Evolutionary conservation across 2,113 vertebrate species (phyloP), one percentile per base, ranked within the genome.

Genomic region (Bujurquina vittata): DNA sequence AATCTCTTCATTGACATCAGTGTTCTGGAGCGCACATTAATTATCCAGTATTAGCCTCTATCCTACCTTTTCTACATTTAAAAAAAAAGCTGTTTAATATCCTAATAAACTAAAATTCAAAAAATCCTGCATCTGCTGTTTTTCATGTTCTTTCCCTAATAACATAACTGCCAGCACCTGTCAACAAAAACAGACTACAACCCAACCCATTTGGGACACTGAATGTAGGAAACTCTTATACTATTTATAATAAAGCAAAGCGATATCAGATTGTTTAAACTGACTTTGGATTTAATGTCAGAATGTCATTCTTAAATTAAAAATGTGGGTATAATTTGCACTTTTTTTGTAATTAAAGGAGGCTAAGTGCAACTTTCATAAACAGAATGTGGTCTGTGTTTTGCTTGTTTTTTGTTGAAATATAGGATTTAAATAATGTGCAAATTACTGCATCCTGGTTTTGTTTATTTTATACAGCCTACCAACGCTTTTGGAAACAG

Each of bases 1-100:
- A 76, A 86, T 87, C 87, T 93, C 69, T 84, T 79, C 20, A 61
- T 90, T 94, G 89, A 94, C 92, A 93, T 95, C 93, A 93, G 82
- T 83, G 75, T 86, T 86, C 73, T 81, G 56, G 83, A 84, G 59
- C 69, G 43, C 81, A 77, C 76, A 67, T 77, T 91, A 59, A 90
- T 86, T 88, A 83, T 88, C 65, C 54, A 84, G 65, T 67, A 62
- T 33, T 63, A 77, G 69, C 52, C 52, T 59, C 6, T 18, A 46
- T 59, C 58, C 49, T 29, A 29, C 52, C 29, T 76, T 75, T 72
- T 26, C 22, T 15, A 57, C 55, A 79, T 26, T 26, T 58, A 43
- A 17, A 60, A 17, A 10, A 56, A 37, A 67, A 11, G 6, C 65
- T 59, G 40, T 23, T 35, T 72, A 18, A 58, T 46, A 61, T 74